Evolutionary conservation across 1,140 invertebrate species (phyloP).

Genomic region (Cotesia chilonis): DNA sequence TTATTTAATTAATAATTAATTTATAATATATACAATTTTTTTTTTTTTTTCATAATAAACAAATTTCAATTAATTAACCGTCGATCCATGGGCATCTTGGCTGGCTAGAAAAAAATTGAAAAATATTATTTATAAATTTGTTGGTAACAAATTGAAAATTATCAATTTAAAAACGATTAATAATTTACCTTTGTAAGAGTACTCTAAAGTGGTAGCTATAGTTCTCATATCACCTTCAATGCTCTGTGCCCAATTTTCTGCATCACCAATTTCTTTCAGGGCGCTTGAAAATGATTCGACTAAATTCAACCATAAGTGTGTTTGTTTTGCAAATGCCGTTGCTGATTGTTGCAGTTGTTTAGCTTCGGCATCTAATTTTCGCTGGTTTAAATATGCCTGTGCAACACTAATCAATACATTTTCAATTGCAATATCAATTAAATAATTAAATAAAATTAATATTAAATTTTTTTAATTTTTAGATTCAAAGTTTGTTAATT

Average conservation of each 20-base stretch:
- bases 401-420: slow-evolving; percentile 75
- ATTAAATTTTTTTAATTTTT: too few species aligned
- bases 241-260: slow-evolving; percentile 97
- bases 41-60: not conserved
- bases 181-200: slow-evolving; percentile 85
- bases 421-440: slow-evolving; percentile 29
- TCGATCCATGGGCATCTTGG: slow-evolving; percentile 37
- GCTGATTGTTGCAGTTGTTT: slow-evolving; percentile 96
- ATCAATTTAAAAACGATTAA: too few species aligned
- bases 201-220: slow-evolving; percentile 91
- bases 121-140: slow-evolving; percentile 1
- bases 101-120: slow-evolving; percentile 39
- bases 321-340: slow-evolving; percentile 94
- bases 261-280: slow-evolving; percentile 98
- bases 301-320: slow-evolving; percentile 92
- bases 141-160: too few species aligned
- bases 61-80: not conserved
- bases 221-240: slow-evolving; percentile 97
- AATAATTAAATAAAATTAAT: too few species aligned
- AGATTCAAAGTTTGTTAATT: too few species aligned
- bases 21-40: too few species aligned
- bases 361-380: slow-evolving; percentile 95
- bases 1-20: too few species aligned
- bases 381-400: slow-evolving; percentile 98
- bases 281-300: slow-evolving; percentile 96